phyloP scores from a whole-genome alignment of 1,140 invertebrate species.

The Bradysia coprophila region DNA sequence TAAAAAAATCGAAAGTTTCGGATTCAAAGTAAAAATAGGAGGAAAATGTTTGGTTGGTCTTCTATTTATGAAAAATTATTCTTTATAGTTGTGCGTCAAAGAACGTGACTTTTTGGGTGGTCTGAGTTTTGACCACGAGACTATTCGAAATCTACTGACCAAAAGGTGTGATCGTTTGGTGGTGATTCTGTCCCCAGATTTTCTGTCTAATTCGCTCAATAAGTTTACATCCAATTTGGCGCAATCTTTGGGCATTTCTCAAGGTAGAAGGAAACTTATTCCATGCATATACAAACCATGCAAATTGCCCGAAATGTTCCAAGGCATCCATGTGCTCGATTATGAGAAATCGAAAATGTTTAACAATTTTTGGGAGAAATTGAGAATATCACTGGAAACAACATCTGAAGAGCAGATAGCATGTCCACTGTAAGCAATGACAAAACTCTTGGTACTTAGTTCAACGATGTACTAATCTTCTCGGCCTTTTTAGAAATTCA shows the following conservation, averaged over 20 bases:
- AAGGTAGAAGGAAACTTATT: constrained; percentile 38
- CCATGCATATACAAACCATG: constrained; percentile 40
- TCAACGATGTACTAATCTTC: too few relatives aligned
- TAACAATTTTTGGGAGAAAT: constrained; percentile 41
- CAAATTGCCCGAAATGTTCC: constrained; percentile 33
- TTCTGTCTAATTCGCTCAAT: constrained; percentile 46
- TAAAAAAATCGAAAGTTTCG: constrained; percentile 38
- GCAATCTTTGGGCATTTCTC: constrained; percentile 29
- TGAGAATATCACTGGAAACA: constrained; percentile 27
- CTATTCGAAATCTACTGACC: constrained; percentile 49
- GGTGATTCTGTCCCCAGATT: constrained; percentile 48
- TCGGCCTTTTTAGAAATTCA: too few relatives aligned
- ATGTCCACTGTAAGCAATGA: too few relatives aligned
- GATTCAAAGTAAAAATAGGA: constrained; percentile 42
- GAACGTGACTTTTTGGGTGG: constrained; percentile 45
- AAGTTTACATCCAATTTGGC: constrained; percentile 52
- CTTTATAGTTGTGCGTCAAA: constrained; percentile 38
- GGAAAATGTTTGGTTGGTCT: too few relatives aligned
- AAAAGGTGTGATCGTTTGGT: constrained; percentile 52
- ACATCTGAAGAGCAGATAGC: background rate
- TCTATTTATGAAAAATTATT: constrained; percentile 1
- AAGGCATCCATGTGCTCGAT: constrained; percentile 31
- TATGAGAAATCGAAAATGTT: constrained; percentile 29
- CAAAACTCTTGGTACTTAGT: too few relatives aligned
- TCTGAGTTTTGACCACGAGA: constrained; percentile 41